Percentiles rank a stretch among this genome's conserved stretches.
Conservation (phyloP, 2,888 invertebrate genomes). For the Orthosia incerta region DNA sequence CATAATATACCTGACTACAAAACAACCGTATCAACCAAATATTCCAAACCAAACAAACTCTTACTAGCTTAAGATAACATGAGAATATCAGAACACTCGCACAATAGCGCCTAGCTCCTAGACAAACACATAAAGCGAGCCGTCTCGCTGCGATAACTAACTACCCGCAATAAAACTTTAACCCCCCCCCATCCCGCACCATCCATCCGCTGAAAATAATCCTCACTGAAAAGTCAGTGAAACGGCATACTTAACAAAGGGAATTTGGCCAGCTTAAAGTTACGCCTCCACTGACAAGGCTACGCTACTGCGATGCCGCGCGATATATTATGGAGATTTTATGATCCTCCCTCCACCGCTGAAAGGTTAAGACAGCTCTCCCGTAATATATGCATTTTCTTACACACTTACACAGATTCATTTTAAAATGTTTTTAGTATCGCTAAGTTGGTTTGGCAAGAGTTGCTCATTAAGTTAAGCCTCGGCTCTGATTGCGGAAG, state of each 20-base stretch:
- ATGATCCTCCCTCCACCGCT: constrained; percentile 35
- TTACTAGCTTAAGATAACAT: constrained; percentile 49
- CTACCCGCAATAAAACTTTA: constrained; percentile 64
- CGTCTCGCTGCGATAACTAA: constrained; percentile 62
- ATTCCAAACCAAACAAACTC: constrained; percentile 19
- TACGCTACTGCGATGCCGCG: constrained; percentile 51
- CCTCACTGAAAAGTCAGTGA: constrained; percentile 65
- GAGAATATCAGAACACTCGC: constrained; percentile 36
- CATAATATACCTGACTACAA: neutral
- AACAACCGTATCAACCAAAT: neutral
- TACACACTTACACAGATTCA: constrained; percentile 59
- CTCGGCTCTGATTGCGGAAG: constrained; percentile 63
- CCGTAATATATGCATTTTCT: constrained; percentile 63
- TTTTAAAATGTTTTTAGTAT: constrained; percentile 63
- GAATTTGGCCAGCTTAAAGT: constrained; percentile 64
- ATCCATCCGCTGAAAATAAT: constrained; percentile 64
- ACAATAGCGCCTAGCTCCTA: constrained; percentile 51
- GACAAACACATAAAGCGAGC: constrained; percentile 59
- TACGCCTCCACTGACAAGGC: constrained; percentile 53
- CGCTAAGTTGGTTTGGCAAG: constrained; percentile 55
- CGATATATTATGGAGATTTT: constrained; percentile 61
- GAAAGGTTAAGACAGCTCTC: constrained; percentile 27
- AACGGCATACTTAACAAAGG: constrained; percentile 67
- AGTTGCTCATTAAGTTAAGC: constrained; percentile 63
- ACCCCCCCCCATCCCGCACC: constrained; percentile 16